Evolutionary conservation across 1,140 invertebrate genomes (phyloP), one percentile per base, ranked within the genome.

Genomic region (Cataglyphis hispanica): DNA sequence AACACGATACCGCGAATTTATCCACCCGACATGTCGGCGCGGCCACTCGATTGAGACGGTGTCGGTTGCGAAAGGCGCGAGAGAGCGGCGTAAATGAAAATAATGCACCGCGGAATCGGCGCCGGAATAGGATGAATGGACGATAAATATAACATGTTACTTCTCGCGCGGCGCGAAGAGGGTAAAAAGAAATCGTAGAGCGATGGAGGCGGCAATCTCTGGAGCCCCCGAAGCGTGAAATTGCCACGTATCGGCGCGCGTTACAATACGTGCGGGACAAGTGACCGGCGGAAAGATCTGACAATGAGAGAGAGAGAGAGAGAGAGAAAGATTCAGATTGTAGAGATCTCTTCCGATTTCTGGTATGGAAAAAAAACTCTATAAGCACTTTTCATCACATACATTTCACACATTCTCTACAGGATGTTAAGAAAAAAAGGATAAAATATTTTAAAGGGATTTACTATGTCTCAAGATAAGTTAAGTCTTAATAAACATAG

Each of bases 201-300:
- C 64, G 53, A 85, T 43, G 81, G 34, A 63, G 81, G 67, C 60
- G 85, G 78, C 37, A 58, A 46, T 6, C 31, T 6, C 43, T 50
- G 58, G 2, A 40, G 40, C 31, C 40, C 66, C 7, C 81, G 40
- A 76, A 66, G 86, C 86, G 86, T 85, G 81, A 87, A 87, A 87
- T 87, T 84, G 43, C 34, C 78, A 72, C 69, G 85, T 72, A 86
- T 84, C 78, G 78, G 80, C 69, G 84, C 85, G 78, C 78, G 85
- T 81, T 83, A 46, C 19, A 22, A n/a, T 72, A 80, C 77, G 53
- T 81, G 37, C 77, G 50, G 64, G 70, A 58, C 66, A 72, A 43
- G 76, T 56, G 63, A 67, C 10, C 16, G 63, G 5, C 63, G 31
- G 61, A 78, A 67, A 66, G 13, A 27, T 27, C 1, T 27, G 5